Percentiles rank a stretch among this genome's conserved stretches.
phyloP scores from a whole-genome alignment of 92 coral and sea anemone genomes.

The Porites evermanni region DNA sequence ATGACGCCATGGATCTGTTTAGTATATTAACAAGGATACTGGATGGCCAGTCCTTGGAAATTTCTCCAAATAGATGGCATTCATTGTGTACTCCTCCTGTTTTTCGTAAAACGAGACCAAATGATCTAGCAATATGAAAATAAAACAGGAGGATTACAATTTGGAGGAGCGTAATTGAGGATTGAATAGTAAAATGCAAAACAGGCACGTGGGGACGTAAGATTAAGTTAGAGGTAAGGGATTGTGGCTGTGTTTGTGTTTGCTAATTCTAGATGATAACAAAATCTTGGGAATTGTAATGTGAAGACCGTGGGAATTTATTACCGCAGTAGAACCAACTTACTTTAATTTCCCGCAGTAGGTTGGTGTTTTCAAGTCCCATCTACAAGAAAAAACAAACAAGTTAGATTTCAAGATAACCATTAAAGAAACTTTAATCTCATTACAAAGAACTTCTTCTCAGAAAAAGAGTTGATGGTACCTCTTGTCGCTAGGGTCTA shows the following conservation, averaged over 20 bases:
- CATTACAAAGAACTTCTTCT: neutral
- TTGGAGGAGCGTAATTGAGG: neutral
- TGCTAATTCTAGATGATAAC: no score
- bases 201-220: no score
- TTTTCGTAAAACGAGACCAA: conserved; percentile 90
- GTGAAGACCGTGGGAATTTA: no score
- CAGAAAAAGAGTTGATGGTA: conserved; percentile 7
- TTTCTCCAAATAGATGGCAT: conserved; percentile 93
- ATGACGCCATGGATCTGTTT: conserved; percentile 74
- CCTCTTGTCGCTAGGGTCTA: conserved; percentile 97
- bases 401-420: neutral
- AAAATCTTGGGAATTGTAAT: no score
- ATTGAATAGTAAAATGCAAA: no score
- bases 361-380: conserved; percentile 89
- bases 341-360: conserved; percentile 81
- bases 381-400: conserved; percentile 53
- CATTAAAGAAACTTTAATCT: no score
- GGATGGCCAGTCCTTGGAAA: conserved; percentile 80
- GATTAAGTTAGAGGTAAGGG: no score
- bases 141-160: neutral
- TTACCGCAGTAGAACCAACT: neutral
- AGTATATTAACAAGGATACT: conserved; percentile 85
- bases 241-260: no score
- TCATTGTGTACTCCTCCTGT: conserved; percentile 91
- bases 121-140: conserved; percentile 63